phyloP scores from a whole-genome alignment of 2,888 invertebrate genomes.

The Volucella inanis region DNA sequence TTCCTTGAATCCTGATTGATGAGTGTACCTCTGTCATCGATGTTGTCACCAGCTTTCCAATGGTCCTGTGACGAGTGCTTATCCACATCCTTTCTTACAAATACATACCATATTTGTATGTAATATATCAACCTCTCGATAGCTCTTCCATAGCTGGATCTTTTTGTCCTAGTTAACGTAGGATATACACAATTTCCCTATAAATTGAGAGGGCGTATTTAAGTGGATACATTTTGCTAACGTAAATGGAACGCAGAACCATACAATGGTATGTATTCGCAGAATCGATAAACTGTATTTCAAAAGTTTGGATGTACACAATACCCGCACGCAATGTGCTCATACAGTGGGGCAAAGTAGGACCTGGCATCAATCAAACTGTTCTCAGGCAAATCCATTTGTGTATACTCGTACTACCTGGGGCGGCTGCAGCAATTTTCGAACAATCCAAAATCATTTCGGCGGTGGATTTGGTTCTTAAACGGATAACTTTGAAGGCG shows the following conservation, averaged over 20 bases:
- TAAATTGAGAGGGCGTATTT: constrained; percentile 5
- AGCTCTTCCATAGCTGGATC: neutral
- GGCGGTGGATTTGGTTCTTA: constrained; percentile 8
- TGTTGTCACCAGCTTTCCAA: constrained; percentile 17
- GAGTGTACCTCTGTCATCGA: constrained; percentile 23
- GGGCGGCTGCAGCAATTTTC: constrained; percentile 1
- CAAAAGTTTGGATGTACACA: neutral
- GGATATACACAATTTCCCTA: neutral
- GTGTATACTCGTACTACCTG: neutral
- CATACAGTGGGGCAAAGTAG: neutral
- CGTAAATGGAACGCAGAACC: constrained; percentile 19
- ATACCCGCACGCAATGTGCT: neutral
- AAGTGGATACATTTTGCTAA: constrained; percentile 11
- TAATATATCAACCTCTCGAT: too few species aligned
- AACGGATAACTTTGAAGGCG: constrained; percentile 3
- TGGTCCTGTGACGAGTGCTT: constrained; percentile 6
- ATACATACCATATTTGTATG: too few species aligned
- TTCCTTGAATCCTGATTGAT: constrained; percentile 31
- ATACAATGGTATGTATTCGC: neutral
- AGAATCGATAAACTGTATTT: constrained; percentile 24
- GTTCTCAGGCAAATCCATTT: neutral
- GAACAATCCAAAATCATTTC: constrained; percentile 10
- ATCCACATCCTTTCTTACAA: neutral
- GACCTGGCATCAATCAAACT: constrained; percentile 7
- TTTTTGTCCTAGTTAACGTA: constrained; percentile 10